Evolutionary conservation across 2,113 vertebrate species (phyloP).

Genomic region (Xyliphius kryptos): DNA sequence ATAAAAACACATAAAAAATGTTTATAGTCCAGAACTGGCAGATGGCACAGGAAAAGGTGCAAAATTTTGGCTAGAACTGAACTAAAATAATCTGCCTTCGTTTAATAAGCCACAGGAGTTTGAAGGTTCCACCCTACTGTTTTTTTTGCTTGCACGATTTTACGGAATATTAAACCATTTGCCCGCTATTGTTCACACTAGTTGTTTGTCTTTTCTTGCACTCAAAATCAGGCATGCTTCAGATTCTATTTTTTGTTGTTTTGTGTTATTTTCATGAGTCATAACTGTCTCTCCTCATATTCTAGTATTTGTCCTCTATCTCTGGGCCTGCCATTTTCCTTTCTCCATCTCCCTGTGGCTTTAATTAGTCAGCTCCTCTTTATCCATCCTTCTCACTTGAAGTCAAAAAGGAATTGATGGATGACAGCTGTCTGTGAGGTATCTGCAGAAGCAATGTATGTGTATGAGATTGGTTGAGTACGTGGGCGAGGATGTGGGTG

Average conservation of each 20-base stretch:
- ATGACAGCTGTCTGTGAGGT: slow-evolving; percentile 32
- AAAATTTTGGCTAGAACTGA: not conserved
- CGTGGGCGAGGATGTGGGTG: slow-evolving; percentile 15
- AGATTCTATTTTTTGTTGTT: not conserved
- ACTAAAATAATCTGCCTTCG: not conserved
- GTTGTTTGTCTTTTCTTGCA: not conserved
- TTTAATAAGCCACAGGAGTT: not conserved
- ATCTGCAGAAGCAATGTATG: slow-evolving; percentile 9
- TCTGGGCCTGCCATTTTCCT: slow-evolving; percentile 10
- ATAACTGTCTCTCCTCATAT: slow-evolving; percentile 4
- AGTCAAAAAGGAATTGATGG: slow-evolving; percentile 24
- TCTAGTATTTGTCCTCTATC: slow-evolving; percentile 5
- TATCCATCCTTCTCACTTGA: slow-evolving; percentile 13
- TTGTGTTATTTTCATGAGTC: slow-evolving; percentile 20
- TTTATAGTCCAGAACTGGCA: no score
- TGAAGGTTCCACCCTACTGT: not conserved
- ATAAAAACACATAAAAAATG: no score
- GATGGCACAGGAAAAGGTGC: not conserved
- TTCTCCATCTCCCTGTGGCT: not conserved
- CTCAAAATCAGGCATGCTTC: not conserved
- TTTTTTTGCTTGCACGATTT: no score
- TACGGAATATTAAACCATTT: slow-evolving; percentile 11
- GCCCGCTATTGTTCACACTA: slow-evolving; percentile 1
- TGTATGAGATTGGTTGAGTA: not conserved
- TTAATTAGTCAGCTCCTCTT: slow-evolving; percentile 3